Evolutionary conservation across 2,797 vertebrate species (phyloP).

Genomic region (Catostomus latipinnis): DNA sequence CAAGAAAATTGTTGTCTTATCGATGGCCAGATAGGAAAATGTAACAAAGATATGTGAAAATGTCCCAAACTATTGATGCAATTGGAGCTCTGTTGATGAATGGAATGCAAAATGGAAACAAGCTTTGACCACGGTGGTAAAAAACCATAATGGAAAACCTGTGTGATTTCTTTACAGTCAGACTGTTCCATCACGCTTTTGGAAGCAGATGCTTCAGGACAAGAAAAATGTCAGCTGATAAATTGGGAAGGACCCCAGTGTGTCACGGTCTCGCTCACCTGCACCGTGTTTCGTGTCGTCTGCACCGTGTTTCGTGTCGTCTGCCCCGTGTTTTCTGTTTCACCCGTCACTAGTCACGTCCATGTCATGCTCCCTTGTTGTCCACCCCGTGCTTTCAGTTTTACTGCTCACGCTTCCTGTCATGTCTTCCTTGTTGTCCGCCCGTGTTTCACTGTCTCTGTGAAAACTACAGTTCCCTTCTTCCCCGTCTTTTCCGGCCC

Average conservation of each 20-base stretch:
- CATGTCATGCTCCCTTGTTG: no score
- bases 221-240: conserved; percentile 22
- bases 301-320: no score
- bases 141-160: conserved; percentile 54
- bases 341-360: no score
- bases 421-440: no score
- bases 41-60: neutral
- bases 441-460: no score
- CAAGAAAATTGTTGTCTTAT: neutral
- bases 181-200: conserved; percentile 21
- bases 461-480: no score
- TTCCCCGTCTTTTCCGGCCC: no score
- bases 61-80: conserved; percentile 22
- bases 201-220: conserved; percentile 26
- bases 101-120: conserved; percentile 27
- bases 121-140: conserved; percentile 20
- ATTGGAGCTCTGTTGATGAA: conserved; percentile 7
- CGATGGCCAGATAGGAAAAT: neutral
- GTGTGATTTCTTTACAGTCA: conserved; percentile 36
- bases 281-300: no score
- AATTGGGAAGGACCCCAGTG: neutral
- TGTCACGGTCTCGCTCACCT: no score
- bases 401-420: no score
- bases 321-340: no score
- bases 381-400: no score